Base-by-base conservation (phyloP, 2,888 invertebrate genomes). In the Deilephila elpenor region DNA sequence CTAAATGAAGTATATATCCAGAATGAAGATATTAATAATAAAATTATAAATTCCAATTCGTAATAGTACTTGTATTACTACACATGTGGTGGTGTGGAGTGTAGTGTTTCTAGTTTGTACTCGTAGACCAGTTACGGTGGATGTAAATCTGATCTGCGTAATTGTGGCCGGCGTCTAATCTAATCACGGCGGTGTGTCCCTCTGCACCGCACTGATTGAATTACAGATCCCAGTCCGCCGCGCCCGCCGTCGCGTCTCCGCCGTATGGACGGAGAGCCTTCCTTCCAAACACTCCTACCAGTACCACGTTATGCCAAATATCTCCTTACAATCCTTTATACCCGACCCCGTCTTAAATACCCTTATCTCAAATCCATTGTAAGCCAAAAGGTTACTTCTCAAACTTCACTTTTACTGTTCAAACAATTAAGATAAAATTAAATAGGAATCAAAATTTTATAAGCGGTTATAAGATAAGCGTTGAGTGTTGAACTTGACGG, bases 111-210 rank as follows among this genome's bases (percentile, higher is more conserved):
- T 32, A 67, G 44, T 44, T 44, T 14, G 44, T 44, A 44, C 8
- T 62, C 19, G 67, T 56, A 64, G 64, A 61, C 79, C 78, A 76
- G 75, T 77, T 80, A 80, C 82, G 86, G 83, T 84, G 82, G 88
- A 91, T 91, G 90, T 91, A 93, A 93, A 93, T 93, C 91, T 90
- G 92, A 93, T 93, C 93, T 91, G 84, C 89, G 92, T 93, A 93
- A 93, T 94, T 93, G 93, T 93, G 93, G 93, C 86, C 90, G 90
- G 87, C 91, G 89, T 91, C 91, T 93, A 93, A 93, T 93, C 91
- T 92, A 92, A 93, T 94, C 90, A 86, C 83, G 83, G 77, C 88
- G 89, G 87, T 88, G 88, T 89, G 92, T 91, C 92, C 90, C 91
- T 91, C 91, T 90, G 91, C 89, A 87, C 85, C 85, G 83, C 87